A percentile compares a stretch with the other conserved stretches of the same genome.
Evolutionary conservation across 2,888 invertebrate species (phyloP).

Genomic region (Byasa hedistus): DNA sequence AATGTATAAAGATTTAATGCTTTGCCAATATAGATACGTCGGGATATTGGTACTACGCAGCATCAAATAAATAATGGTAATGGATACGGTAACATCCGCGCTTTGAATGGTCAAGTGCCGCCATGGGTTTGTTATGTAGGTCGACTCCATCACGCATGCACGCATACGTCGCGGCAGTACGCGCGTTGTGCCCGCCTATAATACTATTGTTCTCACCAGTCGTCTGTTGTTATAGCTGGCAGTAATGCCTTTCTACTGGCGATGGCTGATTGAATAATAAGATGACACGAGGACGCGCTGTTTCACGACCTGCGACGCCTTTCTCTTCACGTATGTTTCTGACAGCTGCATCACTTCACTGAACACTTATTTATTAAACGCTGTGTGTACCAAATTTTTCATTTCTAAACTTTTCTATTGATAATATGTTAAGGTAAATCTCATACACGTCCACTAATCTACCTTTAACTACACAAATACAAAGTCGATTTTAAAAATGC

Average conservation of each 20-base stretch:
- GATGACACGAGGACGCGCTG: slow-evolving; percentile 24
- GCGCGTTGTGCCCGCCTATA: slow-evolving; percentile 36
- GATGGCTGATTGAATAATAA: slow-evolving; percentile 29
- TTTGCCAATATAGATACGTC: slow-evolving; percentile 33
- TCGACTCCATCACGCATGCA: slow-evolving; percentile 58
- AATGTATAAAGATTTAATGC: slow-evolving; percentile 25
- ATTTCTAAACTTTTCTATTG: too few species aligned
- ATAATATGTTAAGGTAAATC: too few species aligned
- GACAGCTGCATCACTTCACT: slow-evolving; percentile 2
- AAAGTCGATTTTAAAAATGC: too few species aligned
- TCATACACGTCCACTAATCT: too few species aligned
- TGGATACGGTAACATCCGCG: slow-evolving; percentile 56
- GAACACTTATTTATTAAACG: not conserved
- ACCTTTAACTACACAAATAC: too few species aligned
- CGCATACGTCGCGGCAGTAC: slow-evolving; percentile 33
- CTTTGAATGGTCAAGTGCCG: slow-evolving; percentile 57
- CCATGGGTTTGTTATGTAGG: slow-evolving; percentile 50
- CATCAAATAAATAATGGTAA: slow-evolving; percentile 64
- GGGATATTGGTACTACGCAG: slow-evolving; percentile 34
- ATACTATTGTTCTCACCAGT: slow-evolving; percentile 47
- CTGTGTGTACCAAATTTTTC: too few species aligned
- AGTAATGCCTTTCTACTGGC: slow-evolving; percentile 25
- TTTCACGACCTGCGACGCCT: slow-evolving; percentile 21
- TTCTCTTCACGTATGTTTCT: slow-evolving; percentile 13
- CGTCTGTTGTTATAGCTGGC: slow-evolving; percentile 30